Base-by-base conservation (phyloP, 2,113 vertebrate species). In the Poeciliopsis turrubarensis region DNA sequence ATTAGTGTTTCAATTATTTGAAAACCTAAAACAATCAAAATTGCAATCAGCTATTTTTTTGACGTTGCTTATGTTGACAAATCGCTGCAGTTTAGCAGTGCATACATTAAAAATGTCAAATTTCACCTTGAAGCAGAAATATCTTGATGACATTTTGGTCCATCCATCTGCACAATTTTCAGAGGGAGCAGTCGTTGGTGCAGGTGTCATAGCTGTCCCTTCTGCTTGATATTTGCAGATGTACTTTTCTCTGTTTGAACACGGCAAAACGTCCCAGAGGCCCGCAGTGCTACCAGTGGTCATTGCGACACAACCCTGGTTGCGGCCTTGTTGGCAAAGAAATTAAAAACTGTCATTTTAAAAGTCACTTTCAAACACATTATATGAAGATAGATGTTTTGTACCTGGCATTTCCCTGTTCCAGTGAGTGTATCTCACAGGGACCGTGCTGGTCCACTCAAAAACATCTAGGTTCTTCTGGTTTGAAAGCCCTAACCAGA, bases 401-500 rank as follows among this genome's bases (percentile, higher is more conserved):
- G 31, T 86, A 93, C 92, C 91, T 84, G 92, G 91, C 92, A 93
- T 93, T 47, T 70, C 70, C 39, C 78, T 34, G 70, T 97, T 97
- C 95, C 97, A 99, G 92, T 98, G 96, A 44, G 96, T 97, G 74
- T 95, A 99, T 47, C 13, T 89, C 64, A 98, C 95, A 0, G 66
- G 26, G 57, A 93, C 83, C 0, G 80, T 86, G 65, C 91, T 95
- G 34, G 93, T 87, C 97, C 97, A 98, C 62, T 87, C 94, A 87
- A 97, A 99, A 0, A 84, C 90, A 51, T 96, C 95, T 60, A 86
- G 92, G 72, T 95, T 89, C 66, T 91, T 92, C 62, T 88, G 62
- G 80, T 98, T 96, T 11, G 97, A 97, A 77, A 99, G 94, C 8
- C 98, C 98, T 13, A 95, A 95, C 98, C 98, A 99, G 77, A 98